Evolutionary conservation across 2,888 invertebrate genomes (phyloP), one percentile per base, ranked within the genome.

Genomic region (Altica lythri): DNA sequence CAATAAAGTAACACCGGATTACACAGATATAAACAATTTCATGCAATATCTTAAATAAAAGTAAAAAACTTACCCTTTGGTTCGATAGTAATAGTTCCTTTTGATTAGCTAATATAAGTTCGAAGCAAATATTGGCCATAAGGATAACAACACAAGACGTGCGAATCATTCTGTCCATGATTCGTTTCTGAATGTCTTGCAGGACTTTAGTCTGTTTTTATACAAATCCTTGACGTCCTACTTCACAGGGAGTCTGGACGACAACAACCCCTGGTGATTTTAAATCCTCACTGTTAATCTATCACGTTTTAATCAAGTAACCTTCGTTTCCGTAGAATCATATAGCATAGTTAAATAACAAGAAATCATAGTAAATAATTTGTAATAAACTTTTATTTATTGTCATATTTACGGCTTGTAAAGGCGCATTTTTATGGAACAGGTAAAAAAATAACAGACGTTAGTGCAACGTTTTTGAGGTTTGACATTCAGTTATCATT

Each of bases 191-290:
- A 51, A 42, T 19, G 22, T 37, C 14, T 44, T 42, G 40, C 44
- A 50, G 42, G 53, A 43, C 29, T 29, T 52, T 55, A 9, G 30
- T 37, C 55, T 44, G 62, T 54, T 67, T 69, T 67, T 68, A 68
- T 68, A 62, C 52, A 53, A 49, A 60, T 55, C 55, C 53, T 45
- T 50, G 40, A 52, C 58, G 59, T 63, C 61, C 60, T 49, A 35
- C 57, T 47, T 67, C 60, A 57, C 56, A 61, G 70, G 70, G 59
- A 65, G 68, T 65, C 65, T 57, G 48, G 34, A 54, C 65, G 64
- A 72, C 64, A 71, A 71, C 70, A 70, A 68, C 71, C 70, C 72
- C 72, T 60, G 60, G 62, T 44, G 68, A 55, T 55, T 51, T 60
- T 48, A 51, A 69, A 69, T 69, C 67, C 61, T 45, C 43, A 42